Base-by-base conservation (phyloP, 2,113 vertebrate genomes). In the Pimephales promelas region DNA sequence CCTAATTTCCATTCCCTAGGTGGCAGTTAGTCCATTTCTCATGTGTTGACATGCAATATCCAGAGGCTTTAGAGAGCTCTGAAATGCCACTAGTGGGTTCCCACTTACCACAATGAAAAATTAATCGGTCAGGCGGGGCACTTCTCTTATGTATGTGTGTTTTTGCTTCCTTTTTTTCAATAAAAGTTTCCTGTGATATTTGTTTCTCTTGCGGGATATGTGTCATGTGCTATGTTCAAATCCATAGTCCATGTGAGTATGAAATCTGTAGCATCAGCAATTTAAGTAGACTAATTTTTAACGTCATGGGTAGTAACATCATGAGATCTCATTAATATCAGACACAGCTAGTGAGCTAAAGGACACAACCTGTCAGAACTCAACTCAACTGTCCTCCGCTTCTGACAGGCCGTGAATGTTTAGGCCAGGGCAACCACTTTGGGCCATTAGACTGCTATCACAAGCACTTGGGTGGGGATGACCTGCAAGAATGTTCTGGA, bases 321-420 rank as follows among this genome's bases (percentile, higher is more conserved):
- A 40, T 72, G n/a, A 80, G 36, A 79, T 59, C 36, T 68, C 45
- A 84, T 84, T 61, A 85, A 80, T 83, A 62, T 84, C 54, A 81
- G 36, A 20, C 68, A 28, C 24, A 75, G 31, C 26, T 54, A 76
- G 9, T 76, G 76, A 80, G 68, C 79, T 80, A 78, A 87, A 83
- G 49, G 75, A 59, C 54, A 7, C 52, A 52, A n/a, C 49, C 76
- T 85, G 81, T 85, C 83, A 87, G 62, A 66, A 83, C 56, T 70
- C 70, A 84, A 62, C 20, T 78, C 24, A 31, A 70, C 76, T 24
- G n/a, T 54, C 72, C 28, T 83, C 16, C 16, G 16, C 68, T 34
- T 40, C 52, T 85, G 83, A 83, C 86, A 80, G 74, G 66, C 74
- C 64, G 26, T 66, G 61, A 81, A 54, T 70, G 36, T 16, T 14